A percentile compares a stretch with the other conserved stretches of the same genome.
Evolutionary conservation across 2,113 vertebrate genomes (phyloP).

Genomic region (Nesogale talazaci): DNA sequence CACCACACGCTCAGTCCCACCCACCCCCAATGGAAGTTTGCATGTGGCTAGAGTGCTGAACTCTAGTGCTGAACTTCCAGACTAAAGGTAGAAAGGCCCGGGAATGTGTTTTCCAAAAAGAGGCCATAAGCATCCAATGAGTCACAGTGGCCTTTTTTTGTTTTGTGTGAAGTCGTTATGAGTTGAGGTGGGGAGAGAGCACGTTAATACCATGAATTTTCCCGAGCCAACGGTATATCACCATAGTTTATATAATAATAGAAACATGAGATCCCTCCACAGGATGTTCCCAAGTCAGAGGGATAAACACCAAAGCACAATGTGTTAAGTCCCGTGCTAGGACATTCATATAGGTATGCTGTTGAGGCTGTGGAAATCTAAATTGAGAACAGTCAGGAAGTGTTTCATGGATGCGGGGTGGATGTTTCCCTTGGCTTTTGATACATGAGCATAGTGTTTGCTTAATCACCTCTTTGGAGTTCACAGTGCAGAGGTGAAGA

Average conservation of each 20-base stretch:
- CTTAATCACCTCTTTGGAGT: background rate
- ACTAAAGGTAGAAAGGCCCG: too few species aligned
- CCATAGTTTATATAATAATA: too few species aligned
- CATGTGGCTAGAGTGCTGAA: background rate
- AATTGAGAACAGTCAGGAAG: background rate
- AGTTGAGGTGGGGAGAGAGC: background rate
- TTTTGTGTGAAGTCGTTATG: background rate
- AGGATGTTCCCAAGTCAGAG: background rate
- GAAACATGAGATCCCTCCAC: too few species aligned
- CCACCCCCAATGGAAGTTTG: background rate
- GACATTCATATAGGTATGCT: background rate
- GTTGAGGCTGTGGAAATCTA: background rate
- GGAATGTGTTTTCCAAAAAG: background rate
- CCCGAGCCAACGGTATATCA: background rate
- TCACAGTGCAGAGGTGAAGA: background rate
- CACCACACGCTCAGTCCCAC: background rate
- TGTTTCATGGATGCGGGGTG: background rate
- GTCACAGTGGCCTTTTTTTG: too few species aligned
- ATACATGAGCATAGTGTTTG: background rate
- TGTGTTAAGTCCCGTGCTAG: too few species aligned
- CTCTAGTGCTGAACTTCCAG: background rate
- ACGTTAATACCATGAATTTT: background rate
- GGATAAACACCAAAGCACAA: background rate
- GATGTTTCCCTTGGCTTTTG: background rate
- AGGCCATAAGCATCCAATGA: background rate